Evolutionary conservation across 2,797 vertebrate genomes (phyloP).

Genomic region (Remorina albescens): DNA sequence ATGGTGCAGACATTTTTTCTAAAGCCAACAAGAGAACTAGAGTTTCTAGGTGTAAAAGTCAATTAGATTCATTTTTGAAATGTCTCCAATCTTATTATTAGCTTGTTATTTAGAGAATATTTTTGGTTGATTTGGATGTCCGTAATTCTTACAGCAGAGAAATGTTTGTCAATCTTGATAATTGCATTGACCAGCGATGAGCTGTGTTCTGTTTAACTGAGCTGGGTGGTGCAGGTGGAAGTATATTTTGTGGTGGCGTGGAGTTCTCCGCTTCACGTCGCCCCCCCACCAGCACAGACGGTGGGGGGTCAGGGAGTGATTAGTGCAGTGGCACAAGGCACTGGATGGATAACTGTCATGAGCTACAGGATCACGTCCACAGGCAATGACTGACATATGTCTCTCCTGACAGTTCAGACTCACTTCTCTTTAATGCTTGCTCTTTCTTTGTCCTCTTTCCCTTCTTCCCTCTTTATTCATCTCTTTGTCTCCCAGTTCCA

Average conservation of each 20-base stretch:
- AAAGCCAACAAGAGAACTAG: too few relatives aligned
- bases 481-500: conserved; percentile 17
- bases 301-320: conserved; percentile 30
- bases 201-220: neutral
- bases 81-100: too few relatives aligned
- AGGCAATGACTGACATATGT: conserved; percentile 54
- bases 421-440: conserved; percentile 4
- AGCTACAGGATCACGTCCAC: conserved; percentile 52
- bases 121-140: neutral
- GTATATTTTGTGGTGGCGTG: neutral
- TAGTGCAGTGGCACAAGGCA: neutral
- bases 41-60: too few relatives aligned
- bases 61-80: too few relatives aligned
- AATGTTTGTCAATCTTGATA: neutral
- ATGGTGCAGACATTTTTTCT: neutral
- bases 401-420: conserved; percentile 38
- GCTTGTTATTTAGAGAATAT: neutral
- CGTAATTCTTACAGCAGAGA: neutral
- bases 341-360: conserved; percentile 40
- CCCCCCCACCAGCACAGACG: neutral
- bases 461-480: neutral
- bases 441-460: neutral
- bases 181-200: neutral
- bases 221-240: neutral
- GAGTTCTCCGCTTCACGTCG: conserved; percentile 2